phyloP scores from a whole-genome alignment of 2,113 vertebrate genomes.

The Marmota flaviventris region DNA sequence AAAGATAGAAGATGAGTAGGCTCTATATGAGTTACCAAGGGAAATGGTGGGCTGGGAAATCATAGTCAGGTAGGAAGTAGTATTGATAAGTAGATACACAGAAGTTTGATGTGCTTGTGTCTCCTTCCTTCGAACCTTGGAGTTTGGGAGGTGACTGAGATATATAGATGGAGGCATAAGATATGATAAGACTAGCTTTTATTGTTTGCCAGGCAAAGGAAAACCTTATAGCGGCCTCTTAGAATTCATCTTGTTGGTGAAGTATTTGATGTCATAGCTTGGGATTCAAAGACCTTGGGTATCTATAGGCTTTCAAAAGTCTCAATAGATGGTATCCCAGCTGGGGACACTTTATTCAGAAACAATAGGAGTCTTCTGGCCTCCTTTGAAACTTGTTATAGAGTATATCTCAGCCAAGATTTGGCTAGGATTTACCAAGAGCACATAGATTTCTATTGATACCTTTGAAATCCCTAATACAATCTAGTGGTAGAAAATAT shows the following conservation, averaged over 20 bases:
- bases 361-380: not conserved
- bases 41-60: not conserved
- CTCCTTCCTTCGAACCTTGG: not conserved
- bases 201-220: not conserved
- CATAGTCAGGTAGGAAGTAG: too few relatives aligned
- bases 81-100: not conserved
- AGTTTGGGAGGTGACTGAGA: not conserved
- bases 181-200: not conserved
- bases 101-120: not conserved
- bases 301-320: not conserved
- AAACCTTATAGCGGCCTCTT: not conserved
- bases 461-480: not conserved
- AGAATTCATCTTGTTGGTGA: not conserved
- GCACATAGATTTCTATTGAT: not conserved
- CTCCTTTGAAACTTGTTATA: not conserved
- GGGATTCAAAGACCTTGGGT: not conserved
- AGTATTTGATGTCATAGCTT: not conserved
- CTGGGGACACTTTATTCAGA: not conserved
- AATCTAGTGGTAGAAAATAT: not conserved
- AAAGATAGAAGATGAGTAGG: not conserved
- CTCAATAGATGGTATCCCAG: not conserved
- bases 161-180: not conserved
- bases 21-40: not conserved
- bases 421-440: not conserved
- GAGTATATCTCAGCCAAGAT: not conserved